These are phyloP conservation scores for Steinernema carpocapsae DNA, from an alignment of 2,888 invertebrate genomes.

Conservation along the genomic window DNA sequence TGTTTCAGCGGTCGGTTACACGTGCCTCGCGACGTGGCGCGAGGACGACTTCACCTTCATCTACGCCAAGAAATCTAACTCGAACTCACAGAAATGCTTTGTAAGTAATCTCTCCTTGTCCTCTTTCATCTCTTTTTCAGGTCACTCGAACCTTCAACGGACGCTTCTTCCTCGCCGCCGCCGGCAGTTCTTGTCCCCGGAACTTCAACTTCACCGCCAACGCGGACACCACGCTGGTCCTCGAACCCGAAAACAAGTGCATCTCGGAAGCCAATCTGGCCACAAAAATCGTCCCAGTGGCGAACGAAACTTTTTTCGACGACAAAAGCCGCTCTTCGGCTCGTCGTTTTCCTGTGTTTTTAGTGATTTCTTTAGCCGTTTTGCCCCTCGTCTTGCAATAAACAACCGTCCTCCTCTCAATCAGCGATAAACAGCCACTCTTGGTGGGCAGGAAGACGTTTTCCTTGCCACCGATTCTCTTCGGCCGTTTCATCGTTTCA, in stretches of 20 bases:
- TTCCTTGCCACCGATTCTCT: too few species aligned
- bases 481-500: too few species aligned
- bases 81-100: conserved; percentile 50
- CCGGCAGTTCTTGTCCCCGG: conserved; percentile 55
- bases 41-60: conserved; percentile 53
- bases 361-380: neutral
- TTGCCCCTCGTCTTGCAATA: conserved; percentile 2
- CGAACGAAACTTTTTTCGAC: conserved; percentile 22
- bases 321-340: conserved; percentile 5
- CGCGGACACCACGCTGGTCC: conserved; percentile 40
- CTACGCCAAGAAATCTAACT: conserved; percentile 45
- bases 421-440: too few species aligned
- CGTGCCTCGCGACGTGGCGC: conserved; percentile 58
- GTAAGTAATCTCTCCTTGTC: conserved; percentile 39
- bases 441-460: too few species aligned
- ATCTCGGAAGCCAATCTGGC: neutral
- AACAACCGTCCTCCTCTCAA: neutral
- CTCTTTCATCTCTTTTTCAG: conserved; percentile 33
- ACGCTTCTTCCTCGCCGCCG: conserved; percentile 48
- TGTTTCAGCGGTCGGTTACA: conserved; percentile 53
- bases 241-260: conserved; percentile 16
- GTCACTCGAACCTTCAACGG: conserved; percentile 42
- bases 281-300: neutral
- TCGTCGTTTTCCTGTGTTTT: neutral
- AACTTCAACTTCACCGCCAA: conserved; percentile 55